Base-by-base conservation (phyloP, 2,797 vertebrate genomes). In the Propithecus perrieri region DNA sequence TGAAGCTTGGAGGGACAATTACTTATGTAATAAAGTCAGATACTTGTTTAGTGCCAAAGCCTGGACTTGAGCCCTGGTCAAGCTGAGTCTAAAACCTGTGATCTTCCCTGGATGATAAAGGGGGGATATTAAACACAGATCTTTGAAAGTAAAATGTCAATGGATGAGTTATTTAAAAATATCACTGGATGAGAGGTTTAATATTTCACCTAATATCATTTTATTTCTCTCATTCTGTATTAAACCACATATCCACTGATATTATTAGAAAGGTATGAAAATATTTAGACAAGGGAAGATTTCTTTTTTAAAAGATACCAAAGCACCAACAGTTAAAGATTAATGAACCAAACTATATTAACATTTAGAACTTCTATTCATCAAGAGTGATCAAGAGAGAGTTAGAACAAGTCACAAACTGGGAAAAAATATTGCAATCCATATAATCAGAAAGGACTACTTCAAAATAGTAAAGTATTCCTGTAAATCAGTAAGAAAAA, bases 101-200 rank as follows among this genome's bases (percentile, higher is more conserved):
- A 61, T 67, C 76, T 85, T 81, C 7, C 33, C 53, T 95, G 12
- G 2, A 85, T 65, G 26, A 94, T 30, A 88, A 92, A 92, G 4
- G 38, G 53, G 18, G 88, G 4, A 94, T 80, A 63, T n/a, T 90
- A 90, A 96, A 86, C 53, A 86, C 0, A 78, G 63, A 83, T 11
- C 2, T 89, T 93, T 88, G n/a, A 93, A 94, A 97, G 75, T 75
- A 74, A 95, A 95, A 96, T 72, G 41, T 53, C 80, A 75, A 8
- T 65, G 20, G n/a, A 83, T 69, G 43, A 61, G n/a, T 83, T 85
- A 74, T 61, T 93, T 90, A 93, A 43, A 72, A 65, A 72, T 83
- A 30, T 53, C 63, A 80, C 74, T 93, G 5, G 48, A 80, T 55
- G n/a, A 22, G 1, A 63, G 3, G 24, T 63, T 79, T 94, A 81